These are phyloP conservation scores for Jacana jacana DNA, from an alignment of 2,113 vertebrate genomes.

Conservation along the genomic window DNA sequence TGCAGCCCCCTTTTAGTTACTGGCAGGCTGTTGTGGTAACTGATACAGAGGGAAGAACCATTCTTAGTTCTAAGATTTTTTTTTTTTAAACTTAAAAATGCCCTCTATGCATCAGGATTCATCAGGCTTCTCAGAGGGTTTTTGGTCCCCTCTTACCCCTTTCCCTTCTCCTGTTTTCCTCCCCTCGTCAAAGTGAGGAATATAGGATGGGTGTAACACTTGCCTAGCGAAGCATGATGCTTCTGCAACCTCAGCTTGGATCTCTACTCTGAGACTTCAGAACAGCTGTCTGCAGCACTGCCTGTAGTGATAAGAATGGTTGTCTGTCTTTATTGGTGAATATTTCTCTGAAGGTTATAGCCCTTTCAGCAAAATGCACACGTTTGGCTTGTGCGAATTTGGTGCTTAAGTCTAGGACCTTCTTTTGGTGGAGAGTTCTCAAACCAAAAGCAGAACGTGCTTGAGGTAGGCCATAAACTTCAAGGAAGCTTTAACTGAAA, in stretches of 20 bases:
- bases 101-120: not conserved
- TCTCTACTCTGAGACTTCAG: not conserved
- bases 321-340: not conserved
- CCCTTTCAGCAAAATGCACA: accelerated
- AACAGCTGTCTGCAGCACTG: not conserved
- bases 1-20: too few relatives aligned
- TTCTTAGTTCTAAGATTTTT: not conserved
- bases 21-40: too few relatives aligned
- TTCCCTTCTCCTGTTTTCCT: not conserved
- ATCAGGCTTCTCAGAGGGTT: not conserved
- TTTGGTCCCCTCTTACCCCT: not conserved
- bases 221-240: not conserved
- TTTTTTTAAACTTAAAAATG: not conserved
- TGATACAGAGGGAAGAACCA: not conserved
- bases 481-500: not conserved
- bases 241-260: not conserved
- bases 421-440: not conserved
- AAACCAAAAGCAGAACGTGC: not conserved
- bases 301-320: not conserved
- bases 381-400: not conserved
- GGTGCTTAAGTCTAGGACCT: not conserved
- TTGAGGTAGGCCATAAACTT: not conserved
- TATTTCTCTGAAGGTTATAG: not conserved
- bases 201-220: not conserved
- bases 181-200: not conserved